Percentiles rank a stretch among this genome's conserved stretches.
phyloP scores from a whole-genome alignment of 2,888 invertebrate species.

The Monochamus alternatus region DNA sequence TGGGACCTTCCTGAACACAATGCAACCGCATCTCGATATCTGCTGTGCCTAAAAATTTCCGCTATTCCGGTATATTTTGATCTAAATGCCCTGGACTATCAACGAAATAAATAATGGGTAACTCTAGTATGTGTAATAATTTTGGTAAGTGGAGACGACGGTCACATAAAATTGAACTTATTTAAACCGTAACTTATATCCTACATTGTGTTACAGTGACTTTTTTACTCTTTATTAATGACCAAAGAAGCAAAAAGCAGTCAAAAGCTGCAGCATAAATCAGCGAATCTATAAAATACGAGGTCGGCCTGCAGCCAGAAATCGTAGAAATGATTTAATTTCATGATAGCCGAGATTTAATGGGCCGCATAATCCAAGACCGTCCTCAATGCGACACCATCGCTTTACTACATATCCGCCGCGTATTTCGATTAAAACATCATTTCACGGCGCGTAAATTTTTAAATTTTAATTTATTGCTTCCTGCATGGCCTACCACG shows the following conservation, averaged over 20 bases:
- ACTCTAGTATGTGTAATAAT: too few relatives aligned
- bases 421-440: slow-evolving; percentile 53
- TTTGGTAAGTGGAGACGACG: too few relatives aligned
- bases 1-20: too few relatives aligned
- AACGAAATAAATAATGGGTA: too few relatives aligned
- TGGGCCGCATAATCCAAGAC: slow-evolving; percentile 55
- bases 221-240: slow-evolving; percentile 22
- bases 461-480: slow-evolving; percentile 54
- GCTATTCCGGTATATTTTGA: too few relatives aligned
- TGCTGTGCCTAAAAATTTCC: too few relatives aligned
- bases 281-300: slow-evolving; percentile 32
- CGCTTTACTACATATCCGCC: slow-evolving; percentile 46
- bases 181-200: slow-evolving; percentile 2
- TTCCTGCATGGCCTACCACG: slow-evolving; percentile 20
- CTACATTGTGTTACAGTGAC: background rate
- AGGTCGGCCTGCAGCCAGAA: slow-evolving; percentile 28
- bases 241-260: slow-evolving; percentile 16
- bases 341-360: slow-evolving; percentile 57
- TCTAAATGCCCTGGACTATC: too few relatives aligned
- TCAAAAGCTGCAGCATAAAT: slow-evolving; percentile 27
- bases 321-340: slow-evolving; percentile 60
- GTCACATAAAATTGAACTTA: background rate
- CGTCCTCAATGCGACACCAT: slow-evolving; percentile 50
- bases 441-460: slow-evolving; percentile 55
- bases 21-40: too few relatives aligned